These are phyloP conservation scores for Papilio xuthus DNA, from an alignment of 1,140 invertebrate genomes.

Conservation along the genomic window DNA sequence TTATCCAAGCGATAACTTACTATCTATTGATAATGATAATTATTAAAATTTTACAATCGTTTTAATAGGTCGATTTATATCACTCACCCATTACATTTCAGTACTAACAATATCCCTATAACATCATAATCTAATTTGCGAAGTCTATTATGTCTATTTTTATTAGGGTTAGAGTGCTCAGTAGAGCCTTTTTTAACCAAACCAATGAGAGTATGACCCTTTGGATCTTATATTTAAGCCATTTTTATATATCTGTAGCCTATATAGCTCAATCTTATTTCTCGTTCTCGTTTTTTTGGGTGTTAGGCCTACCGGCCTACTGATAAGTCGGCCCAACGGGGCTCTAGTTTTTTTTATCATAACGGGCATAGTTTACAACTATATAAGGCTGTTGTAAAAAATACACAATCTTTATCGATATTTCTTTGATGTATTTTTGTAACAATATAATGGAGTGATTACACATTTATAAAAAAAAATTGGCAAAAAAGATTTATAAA, in stretches of 20 bases:
- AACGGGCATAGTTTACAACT: background rate
- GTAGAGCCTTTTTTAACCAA: too few species aligned
- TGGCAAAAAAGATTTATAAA: too few species aligned
- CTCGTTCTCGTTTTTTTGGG: background rate
- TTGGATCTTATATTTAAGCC: background rate
- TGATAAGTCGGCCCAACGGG: too few species aligned
- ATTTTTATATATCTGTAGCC: too few species aligned
- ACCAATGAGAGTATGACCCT: too few species aligned
- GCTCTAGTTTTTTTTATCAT: too few species aligned
- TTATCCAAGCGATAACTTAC: conserved; percentile 62
- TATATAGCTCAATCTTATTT: background rate
- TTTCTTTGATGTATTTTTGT: background rate
- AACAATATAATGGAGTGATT: background rate
- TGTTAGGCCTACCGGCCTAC: too few species aligned
- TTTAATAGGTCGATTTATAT: conserved; percentile 54
- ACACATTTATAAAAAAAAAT: background rate
- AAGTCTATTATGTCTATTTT: background rate
- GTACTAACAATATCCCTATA: conserved; percentile 20
- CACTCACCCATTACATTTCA: conserved; percentile 34
- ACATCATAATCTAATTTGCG: background rate
- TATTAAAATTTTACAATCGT: conserved; percentile 54
- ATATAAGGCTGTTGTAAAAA: background rate
- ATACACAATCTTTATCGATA: background rate
- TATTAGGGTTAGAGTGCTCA: too few species aligned
- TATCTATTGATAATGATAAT: conserved; percentile 68